A percentile compares a stretch with the other conserved stretches of the same genome.
Evolutionary conservation across 2,888 invertebrate genomes (phyloP).

Genomic region (Hydroisotoma schaefferi): DNA sequence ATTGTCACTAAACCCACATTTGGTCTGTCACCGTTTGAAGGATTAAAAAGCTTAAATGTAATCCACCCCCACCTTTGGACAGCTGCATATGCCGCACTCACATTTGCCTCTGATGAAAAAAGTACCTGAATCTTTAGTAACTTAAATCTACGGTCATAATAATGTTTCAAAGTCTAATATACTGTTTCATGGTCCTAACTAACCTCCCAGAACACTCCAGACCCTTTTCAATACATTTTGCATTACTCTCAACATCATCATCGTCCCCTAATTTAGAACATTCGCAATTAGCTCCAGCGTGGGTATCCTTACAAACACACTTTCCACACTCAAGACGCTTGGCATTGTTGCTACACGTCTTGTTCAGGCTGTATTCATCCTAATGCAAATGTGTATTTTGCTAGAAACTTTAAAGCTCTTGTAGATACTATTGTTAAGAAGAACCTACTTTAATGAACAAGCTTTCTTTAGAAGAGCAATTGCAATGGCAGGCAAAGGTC

Average conservation of each 20-base stretch:
- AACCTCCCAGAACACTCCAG: slow-evolving; percentile 18
- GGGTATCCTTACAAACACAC: slow-evolving; percentile 22
- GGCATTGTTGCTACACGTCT: slow-evolving; percentile 16
- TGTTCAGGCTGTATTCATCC: slow-evolving; percentile 5
- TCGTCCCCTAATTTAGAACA: slow-evolving; percentile 16
- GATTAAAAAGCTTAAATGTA: not conserved
- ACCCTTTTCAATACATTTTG: slow-evolving; percentile 8
- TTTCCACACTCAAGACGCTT: slow-evolving; percentile 29
- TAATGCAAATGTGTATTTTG: slow-evolving; percentile 9
- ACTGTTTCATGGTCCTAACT: not conserved
- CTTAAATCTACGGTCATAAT: no score
- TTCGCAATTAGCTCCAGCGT: slow-evolving; percentile 29
- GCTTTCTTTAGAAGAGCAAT: slow-evolving; percentile 6
- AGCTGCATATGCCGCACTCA: slow-evolving; percentile 30
- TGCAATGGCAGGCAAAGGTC: slow-evolving; percentile 21
- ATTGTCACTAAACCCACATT: not conserved
- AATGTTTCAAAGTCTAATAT: no score
- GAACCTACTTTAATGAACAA: not conserved
- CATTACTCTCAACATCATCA: not conserved
- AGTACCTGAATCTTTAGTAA: not conserved
- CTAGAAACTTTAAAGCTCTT: no score
- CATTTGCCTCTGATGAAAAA: slow-evolving; percentile 23
- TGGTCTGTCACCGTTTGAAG: not conserved
- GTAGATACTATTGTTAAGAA: not conserved
- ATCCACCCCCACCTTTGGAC: not conserved